phyloP scores from a whole-genome alignment of 2,113 vertebrate genomes.

The Oncorhynchus gorbuscha region DNA sequence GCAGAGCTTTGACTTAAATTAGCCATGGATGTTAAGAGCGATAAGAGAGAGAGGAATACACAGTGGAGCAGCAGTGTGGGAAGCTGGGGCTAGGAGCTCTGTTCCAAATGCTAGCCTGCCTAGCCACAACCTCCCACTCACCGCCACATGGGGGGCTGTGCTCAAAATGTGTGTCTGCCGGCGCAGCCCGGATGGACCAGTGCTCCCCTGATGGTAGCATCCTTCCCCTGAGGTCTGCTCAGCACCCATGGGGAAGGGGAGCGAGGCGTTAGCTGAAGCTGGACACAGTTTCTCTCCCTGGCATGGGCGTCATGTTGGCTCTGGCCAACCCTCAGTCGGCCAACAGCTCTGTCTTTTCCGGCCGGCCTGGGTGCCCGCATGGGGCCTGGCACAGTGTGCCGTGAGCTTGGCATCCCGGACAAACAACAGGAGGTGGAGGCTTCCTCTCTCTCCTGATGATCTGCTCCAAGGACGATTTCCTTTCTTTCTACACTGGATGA shows the following conservation, averaged over 20 bases:
- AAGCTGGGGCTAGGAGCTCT: slow-evolving; percentile 30
- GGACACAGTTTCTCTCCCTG: slow-evolving; percentile 58
- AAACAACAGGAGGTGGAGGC: slow-evolving; percentile 67
- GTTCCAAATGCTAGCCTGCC: slow-evolving; percentile 12
- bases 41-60: slow-evolving; percentile 1
- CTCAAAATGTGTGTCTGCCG: slow-evolving; percentile 22
- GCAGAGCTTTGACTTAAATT: slow-evolving; percentile 48
- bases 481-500: slow-evolving; percentile 47
- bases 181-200: slow-evolving; percentile 58
- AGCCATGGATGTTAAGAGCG: slow-evolving; percentile 42
- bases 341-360: slow-evolving; percentile 72
- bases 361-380: slow-evolving; percentile 66
- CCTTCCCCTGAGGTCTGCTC: slow-evolving; percentile 56
- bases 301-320: slow-evolving; percentile 53
- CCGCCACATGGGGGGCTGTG: slow-evolving; percentile 38
- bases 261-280: background rate
- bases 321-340: slow-evolving; percentile 39
- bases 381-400: slow-evolving; percentile 64
- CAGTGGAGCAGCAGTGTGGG: slow-evolving; percentile 12
- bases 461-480: slow-evolving; percentile 64
- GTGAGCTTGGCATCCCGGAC: slow-evolving; percentile 63
- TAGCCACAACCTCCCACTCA: slow-evolving; percentile 50
- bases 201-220: slow-evolving; percentile 58
- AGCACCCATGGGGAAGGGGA: slow-evolving; percentile 40
- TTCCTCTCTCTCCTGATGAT: slow-evolving; percentile 45